Base-by-base conservation (phyloP, 2,113 vertebrate genomes). In the Gopherus evgoodei region DNA sequence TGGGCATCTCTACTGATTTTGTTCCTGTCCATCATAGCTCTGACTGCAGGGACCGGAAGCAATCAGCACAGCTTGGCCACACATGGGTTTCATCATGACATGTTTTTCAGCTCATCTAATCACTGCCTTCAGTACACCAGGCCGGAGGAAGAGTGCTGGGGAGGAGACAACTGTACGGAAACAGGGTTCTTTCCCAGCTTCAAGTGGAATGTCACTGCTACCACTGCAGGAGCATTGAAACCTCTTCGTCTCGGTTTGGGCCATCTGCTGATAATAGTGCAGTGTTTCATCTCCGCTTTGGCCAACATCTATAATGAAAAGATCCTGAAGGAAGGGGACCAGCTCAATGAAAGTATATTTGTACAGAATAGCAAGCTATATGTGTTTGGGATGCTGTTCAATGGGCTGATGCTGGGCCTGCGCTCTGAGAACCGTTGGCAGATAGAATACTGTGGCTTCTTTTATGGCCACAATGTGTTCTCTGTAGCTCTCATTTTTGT, bases 241-340 rank as follows among this genome's bases (percentile, higher is more conserved):
- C 98, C 97, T 54, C 98, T 99, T 16, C 98, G 94, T 38, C 97
- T 99, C 3, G 99, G 99, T 35, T 95, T 99, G 82, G 99, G 99
- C 52, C 99, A 99, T 86, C 47, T 99, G 76, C 98, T 99, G 75
- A 99, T 99, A 89, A 72, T 99, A 53, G 93, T 99, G 57, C 99
- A 99, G 95, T 99, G 99, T 95, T 99, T 99, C 94, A 98, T 99
- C 93, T 99, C 99, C 14, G 99, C 99, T 56, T 97, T 99, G 98
- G 99, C 99, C 96, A 99, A 99, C 97, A 99, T 99, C 96, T 99
- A 99, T 98, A 99, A 99, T 4, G 99, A 99, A 96, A 99, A 99
- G 98, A 99, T 99, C 96, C 90, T 99, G 76, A 99, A 99, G 93
- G 99, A 99, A 75, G 99, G 98, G 16, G 98, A 99, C 92, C 99